Evolutionary conservation across 1,140 invertebrate genomes (phyloP), one percentile per base, ranked within the genome.

Genomic region (Manduca sexta): DNA sequence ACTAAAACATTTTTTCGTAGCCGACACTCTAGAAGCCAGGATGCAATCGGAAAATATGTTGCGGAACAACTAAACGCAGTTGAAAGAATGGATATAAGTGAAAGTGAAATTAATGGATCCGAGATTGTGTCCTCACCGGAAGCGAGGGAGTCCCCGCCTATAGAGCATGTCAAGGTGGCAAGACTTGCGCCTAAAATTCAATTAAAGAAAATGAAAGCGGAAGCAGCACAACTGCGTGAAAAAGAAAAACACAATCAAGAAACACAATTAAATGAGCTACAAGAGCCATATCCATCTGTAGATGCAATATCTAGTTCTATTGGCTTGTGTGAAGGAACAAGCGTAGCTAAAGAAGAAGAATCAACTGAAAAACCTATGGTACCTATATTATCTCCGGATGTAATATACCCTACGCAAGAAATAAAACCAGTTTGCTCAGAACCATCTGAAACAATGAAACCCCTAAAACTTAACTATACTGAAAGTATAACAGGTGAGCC

Each of bases 1-100:
- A 79, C 83, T 0, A 87, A 86, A 72, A 88, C 82, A 48, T 87
- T 88, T 87, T 87, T 87, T 84, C 78, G 86, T 41, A 86, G 84
- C 65, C 60, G 86, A 58, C 86, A 87, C 53, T 86, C 86, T 48
- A 75, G 86, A 69, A 86, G 86, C 53, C 86, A 87, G 71, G 86
- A 87, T 69, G 86, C 86, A 35, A 87, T 87, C 57, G 86, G 83
- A 43, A 87, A 87, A 62, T 87, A 87, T 62, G 79, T 87, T 1
- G 83, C 86, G 29, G 86, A 84, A 47, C 82, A 85, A 49, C 49
- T 84, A 38, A 85, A 82, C 52, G 69, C 78, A n/a, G 75, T 72
- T 10, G 82, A 84, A 53, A 69, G 73, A 59, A 72, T 82, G 60
- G 74, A 82, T 45, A 60, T 73, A 45, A 49, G 62, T 40, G 79